These are phyloP conservation scores for Apamea monoglypha DNA, from an alignment of 2,888 invertebrate species.

Conservation along the genomic window DNA sequence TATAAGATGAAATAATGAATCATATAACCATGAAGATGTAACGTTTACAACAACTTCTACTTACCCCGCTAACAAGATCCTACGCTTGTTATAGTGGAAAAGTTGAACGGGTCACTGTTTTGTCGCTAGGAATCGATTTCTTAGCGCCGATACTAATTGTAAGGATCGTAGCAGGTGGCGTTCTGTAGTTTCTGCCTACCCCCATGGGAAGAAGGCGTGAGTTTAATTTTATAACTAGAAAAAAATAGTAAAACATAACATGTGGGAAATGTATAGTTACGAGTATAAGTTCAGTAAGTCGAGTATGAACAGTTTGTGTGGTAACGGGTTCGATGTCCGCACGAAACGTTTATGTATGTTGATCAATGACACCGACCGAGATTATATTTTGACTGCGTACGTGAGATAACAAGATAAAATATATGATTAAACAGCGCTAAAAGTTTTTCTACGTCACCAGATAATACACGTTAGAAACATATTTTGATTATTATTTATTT, in stretches of 20 bases:
- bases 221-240: not conserved
- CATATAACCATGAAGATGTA: not conserved
- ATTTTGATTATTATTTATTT: not conserved
- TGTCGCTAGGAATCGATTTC: slow-evolving; percentile 1
- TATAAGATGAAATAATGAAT: not conserved
- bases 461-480: not conserved
- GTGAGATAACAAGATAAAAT: slow-evolving; percentile 24
- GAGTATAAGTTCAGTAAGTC: not conserved
- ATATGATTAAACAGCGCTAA: not conserved
- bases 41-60: not conserved
- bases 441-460: not conserved
- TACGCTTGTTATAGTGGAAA: not conserved
- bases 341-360: slow-evolving; percentile 2
- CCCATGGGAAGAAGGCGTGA: not conserved
- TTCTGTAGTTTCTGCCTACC: not conserved
- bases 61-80: not conserved
- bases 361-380: not conserved
- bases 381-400: slow-evolving; percentile 24
- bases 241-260: too few species aligned
- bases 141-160: not conserved
- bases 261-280: not conserved
- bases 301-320: not conserved
- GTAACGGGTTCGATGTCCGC: slow-evolving; percentile 32
- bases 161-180: not conserved
- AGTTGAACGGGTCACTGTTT: not conserved